Evolutionary conservation across 2,113 vertebrate genomes (phyloP), one percentile per base, ranked within the genome.

Genomic region (Melospiza georgiana): DNA sequence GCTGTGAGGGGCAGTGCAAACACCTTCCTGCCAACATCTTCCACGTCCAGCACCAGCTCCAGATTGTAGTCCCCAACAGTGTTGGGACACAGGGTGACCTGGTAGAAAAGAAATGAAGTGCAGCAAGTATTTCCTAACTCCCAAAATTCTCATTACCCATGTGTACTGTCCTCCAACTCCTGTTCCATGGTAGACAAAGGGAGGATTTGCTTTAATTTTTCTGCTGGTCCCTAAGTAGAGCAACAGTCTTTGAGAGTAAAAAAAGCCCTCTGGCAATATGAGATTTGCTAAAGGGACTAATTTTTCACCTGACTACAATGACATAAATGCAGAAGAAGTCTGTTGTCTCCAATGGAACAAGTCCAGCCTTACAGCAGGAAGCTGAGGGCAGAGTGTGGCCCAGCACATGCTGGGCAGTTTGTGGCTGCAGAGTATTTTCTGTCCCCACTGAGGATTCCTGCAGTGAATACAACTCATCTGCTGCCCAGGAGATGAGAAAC

Each of bases 1-100:
- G 98, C 99, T 69, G 95, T 98, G 71, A 99, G 97, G 12, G 98
- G 97, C 61, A 99, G 96, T 0, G 97, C 98, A 87, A 96, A 66
- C 75, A 99, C 93, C 68, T 98, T 98, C 80, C 98, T 84, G 19
- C 99, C 98, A 4, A 99, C 97, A 8, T 98, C 98, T 3, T 98
- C 97, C 74, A 99, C 97, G 0, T 99, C 98, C 43, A 99, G 97
- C 82, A 98, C 98, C 89, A 99, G 93, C 0, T 97, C 98, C 76
- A 98, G 44, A 57, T 97, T 89, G 12, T 99, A 99, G 3, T 44
- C 94, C 92, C 90, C 95, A 41, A 98, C 95, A 0, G 98, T 98
- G 98, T 99, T 99, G 92, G 99, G 98, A 78, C 99, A 99, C 67
- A 99, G 58, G 4, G 98, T 99, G 93, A 99, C 98, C 99, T 99